Evolutionary conservation across 2,797 vertebrate genomes (phyloP), one percentile per base, ranked within the genome.

Genomic region (Parambassis ranga): DNA sequence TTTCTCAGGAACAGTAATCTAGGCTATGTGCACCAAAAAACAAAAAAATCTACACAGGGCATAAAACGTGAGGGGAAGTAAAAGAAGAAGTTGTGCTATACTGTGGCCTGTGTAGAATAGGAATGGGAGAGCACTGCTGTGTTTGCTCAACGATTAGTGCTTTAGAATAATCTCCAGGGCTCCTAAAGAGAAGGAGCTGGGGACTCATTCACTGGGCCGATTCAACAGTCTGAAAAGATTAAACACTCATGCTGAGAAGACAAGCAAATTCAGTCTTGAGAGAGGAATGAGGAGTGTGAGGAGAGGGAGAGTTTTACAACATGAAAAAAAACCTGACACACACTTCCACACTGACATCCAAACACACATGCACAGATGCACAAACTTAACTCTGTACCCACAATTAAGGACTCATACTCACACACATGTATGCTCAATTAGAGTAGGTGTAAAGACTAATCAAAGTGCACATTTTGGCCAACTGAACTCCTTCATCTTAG

Each of bases 181-280:
- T 97, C 96, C 95, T 95, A 94, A 95, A 94, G 95, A 92, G 97
- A 95, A 89, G 89, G 93, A 95, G 94, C 95, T 90, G 91, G 92
- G 94, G 95, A 95, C 95, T 96, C 96, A 97, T 98, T 99, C 97
- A 97, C 92, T 89, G 93, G 94, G 90, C 92, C 94, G 94, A 97
- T 98, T 98, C 95, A 98, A 95, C 96, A 93, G 94, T 91, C 91
- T 95, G 95, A 96, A 94, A 98, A 99, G 97, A 99, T 99, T 99
- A 99, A 98, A 98, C 97, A 96, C 96, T 98, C 97, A 98, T 93
- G 95, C 98, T 99, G 98, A 96, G 96, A 95, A 95, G 96, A 98
- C 97, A 98, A 97, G 96, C 95, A 95, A 98, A 96, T 95, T 93
- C 95, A 93, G 95, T 94, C 90, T 93, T 92, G 93, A 94, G 93